Base-by-base conservation (phyloP, 2,797 vertebrate species). In the Pteropus rufus region DNA sequence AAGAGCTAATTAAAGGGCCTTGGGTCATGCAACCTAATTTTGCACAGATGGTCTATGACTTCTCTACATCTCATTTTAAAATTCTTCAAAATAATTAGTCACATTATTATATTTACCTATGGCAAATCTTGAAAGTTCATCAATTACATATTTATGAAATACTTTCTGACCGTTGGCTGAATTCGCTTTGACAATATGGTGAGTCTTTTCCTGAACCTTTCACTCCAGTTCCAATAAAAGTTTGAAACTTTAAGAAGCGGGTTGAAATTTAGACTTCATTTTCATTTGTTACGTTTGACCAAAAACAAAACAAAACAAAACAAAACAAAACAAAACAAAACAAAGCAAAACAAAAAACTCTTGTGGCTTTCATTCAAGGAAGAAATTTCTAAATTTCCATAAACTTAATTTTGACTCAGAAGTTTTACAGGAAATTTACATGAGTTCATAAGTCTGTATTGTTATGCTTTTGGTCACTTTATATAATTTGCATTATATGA, bases 51-150 rank as follows among this genome's bases (percentile, higher is more conserved):
- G 75, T 91, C 41, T 91, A 11, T 97, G 93, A 91, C 58, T 81
- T 83, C 34, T 69, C 23, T 46, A 62, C 24, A 73, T 44, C n/a
- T 93, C 49, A 86, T 90, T 95, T 92, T 44, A 29, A 49, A 93
- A 79, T 85, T 77, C 7, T 86, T 95, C 10, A 36, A 96, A 81
- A 95, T 90, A 93, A 89, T 95, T 95, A 96, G 65, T 87, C 24
- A 84, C 23, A 31, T 94, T 64, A 81, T 58, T 80, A 76, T 90
- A 94, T 91, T 92, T 91, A 95, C 29, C 36, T 56, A 85, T 29
- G 46, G 41, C 1, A 75, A 94, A 77, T 81, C 60, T 81, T 56
- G 10, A 76, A 93, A 87, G 10, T 21, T 60, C 76, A 92, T 88
- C 26, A 88, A 67, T 85, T 72, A n/a, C n/a, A 44, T 60, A 65